Evolutionary conservation across 2,113 vertebrate species (phyloP).

Genomic region (Delphinapterus leucas): DNA sequence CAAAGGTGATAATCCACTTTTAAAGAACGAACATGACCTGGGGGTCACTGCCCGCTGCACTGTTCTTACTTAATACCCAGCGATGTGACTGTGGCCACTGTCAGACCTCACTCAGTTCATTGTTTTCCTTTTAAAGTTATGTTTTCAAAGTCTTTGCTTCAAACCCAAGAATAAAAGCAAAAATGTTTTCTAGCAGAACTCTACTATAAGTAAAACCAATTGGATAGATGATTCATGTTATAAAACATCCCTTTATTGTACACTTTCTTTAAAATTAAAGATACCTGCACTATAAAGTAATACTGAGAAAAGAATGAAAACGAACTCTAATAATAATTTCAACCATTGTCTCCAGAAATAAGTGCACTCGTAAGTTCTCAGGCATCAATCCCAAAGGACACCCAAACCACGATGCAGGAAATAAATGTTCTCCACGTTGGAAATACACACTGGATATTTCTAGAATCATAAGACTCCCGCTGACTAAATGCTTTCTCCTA

Average conservation of each 20-base stretch:
- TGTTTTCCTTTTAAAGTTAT: neutral
- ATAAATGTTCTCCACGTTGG: neutral
- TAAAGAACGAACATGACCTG: neutral
- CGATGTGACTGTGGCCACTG: rapidly evolving
- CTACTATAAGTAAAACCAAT: neutral
- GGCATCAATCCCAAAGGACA: neutral
- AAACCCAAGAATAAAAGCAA: neutral
- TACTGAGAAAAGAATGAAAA: neutral
- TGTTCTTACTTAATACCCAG: rapidly evolving
- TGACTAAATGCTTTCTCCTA: neutral
- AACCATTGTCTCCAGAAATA: neutral
- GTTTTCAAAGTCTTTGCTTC: neutral
- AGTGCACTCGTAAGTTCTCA: neutral
- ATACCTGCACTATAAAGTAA: neutral
- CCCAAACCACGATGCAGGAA: neutral
- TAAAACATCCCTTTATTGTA: neutral
- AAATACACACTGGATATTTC: neutral
- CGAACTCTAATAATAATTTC: neutral
- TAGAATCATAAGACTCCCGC: neutral
- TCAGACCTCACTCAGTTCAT: neutral
- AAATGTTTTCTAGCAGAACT: neutral
- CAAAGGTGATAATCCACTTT: neutral
- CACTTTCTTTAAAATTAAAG: neutral
- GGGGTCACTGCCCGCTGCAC: rapidly evolving
- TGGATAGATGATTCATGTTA: neutral